A percentile compares a stretch with the other conserved stretches of the same genome.
Conservation (phyloP, 2,113 vertebrate genomes). For the Megaceryle maxima region DNA sequence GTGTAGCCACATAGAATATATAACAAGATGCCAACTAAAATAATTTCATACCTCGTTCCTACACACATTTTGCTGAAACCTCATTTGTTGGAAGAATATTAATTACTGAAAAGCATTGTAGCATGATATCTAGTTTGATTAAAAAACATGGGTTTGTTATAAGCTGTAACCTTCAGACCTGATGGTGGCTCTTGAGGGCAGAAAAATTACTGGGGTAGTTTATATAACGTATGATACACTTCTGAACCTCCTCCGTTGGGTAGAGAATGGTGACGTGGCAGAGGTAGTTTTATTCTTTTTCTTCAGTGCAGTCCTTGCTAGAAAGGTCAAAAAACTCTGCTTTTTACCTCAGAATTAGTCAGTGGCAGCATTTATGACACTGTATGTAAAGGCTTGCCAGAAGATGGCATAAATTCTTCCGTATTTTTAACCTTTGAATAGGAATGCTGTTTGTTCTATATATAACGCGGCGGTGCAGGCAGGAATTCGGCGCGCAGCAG, state of each 20-base stretch:
- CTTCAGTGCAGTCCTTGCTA: not conserved
- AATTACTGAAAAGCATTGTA: not conserved
- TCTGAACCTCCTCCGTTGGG: not conserved
- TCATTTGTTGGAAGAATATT: not conserved
- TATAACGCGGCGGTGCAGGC: not conserved
- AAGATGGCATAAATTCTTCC: conserved; percentile 45
- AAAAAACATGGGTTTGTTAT: not conserved
- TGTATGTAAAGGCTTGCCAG: not conserved
- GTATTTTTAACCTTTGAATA: conserved; percentile 50
- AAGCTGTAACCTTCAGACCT: not conserved
- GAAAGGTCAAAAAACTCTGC: not conserved
- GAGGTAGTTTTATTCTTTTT: not conserved
- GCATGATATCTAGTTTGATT: not conserved
- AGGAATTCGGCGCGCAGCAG: conserved; percentile 17
- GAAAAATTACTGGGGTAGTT: not conserved
- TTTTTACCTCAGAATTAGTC: conserved; percentile 22
- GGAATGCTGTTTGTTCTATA: conserved; percentile 27
- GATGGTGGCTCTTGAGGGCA: not conserved
- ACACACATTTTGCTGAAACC: not conserved
- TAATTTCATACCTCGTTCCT: not conserved
- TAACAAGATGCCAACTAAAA: not conserved
- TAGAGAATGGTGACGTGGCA: not conserved
- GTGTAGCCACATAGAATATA: not conserved
- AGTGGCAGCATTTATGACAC: not conserved
- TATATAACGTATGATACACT: not conserved